Base-by-base conservation (phyloP, 1,140 invertebrate genomes). In the Cyclargus thomasi region DNA sequence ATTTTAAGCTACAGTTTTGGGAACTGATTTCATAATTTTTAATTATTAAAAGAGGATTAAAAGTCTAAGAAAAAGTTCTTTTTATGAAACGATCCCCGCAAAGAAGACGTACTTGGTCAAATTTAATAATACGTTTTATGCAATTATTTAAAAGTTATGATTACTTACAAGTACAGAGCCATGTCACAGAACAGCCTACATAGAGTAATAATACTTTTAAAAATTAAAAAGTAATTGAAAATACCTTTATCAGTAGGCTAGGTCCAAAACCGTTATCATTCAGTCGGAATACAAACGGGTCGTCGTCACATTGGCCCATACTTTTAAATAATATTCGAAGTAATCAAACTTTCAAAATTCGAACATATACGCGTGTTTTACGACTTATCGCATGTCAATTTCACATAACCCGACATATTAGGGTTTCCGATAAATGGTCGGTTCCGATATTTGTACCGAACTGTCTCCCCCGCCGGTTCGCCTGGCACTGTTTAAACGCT, bases 231-330 rank as follows among this genome's bases (percentile, higher is more conserved):
- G 29, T 3, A 29, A 29, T 7, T 6, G 4, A 29, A 29, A 29
- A 63, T 92, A 95, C 94, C 92, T 96, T 95, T 5, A 93, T 88
- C 20, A 96, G 90, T 47, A 97, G 90, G 86, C 95, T 94, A 16
- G 95, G 95, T 75, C 95, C 95, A 62, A 88, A 91, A 17, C 95
- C 95, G 79, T 94, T 95, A 77, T 96, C 95, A 78, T 95, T 95
- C 39, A 95, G 82, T 63, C 94, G 91, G 80, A 94, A 95, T 72
- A 95, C 90, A 78, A 95, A 95, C 35, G 94, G 94, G 62, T 94
- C 94, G 71, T 94, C 93, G 68, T 85, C 76, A 17, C 39, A 39
- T 62, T 71, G 70, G 22, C 65, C 47, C 72, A 74, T 74, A 23
- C 6, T 47, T 14, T 47, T 47, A 47, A 16, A 47, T 47, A 47